phyloP scores from a whole-genome alignment of 2,113 vertebrate genomes.

The Alaudala cheleensis region DNA sequence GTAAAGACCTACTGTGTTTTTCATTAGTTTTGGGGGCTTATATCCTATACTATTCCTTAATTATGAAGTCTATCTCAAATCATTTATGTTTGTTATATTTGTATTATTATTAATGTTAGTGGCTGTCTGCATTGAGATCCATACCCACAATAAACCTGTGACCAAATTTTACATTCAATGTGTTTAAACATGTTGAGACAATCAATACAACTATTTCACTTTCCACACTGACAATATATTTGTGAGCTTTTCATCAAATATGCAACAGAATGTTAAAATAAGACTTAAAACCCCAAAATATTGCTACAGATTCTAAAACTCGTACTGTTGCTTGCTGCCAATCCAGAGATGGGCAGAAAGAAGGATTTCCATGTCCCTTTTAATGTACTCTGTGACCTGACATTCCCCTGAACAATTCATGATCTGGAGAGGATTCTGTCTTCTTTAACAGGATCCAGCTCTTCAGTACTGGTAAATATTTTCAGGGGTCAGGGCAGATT shows the following conservation, averaged over 20 bases:
- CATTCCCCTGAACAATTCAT: not conserved
- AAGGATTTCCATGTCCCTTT: not conserved
- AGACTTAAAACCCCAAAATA: not conserved
- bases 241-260: not conserved
- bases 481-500: not conserved
- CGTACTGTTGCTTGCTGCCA: rapidly evolving
- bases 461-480: not conserved
- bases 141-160: not conserved
- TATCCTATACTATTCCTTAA: not conserved
- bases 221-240: not conserved
- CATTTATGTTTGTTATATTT: not conserved
- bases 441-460: not conserved
- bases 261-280: not conserved
- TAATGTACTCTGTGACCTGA: not conserved
- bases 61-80: not conserved
- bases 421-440: not conserved
- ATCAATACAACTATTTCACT: not conserved
- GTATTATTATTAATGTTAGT: not conserved
- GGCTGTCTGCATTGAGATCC: not conserved
- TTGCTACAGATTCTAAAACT: not conserved
- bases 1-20: not conserved
- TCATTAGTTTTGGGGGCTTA: not conserved
- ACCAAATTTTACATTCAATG: not conserved
- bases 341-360: not conserved
- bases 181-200: not conserved